These are phyloP conservation scores for Phoebastria nigripes DNA, from an alignment of 2,797 vertebrate species.

Conservation along the genomic window DNA sequence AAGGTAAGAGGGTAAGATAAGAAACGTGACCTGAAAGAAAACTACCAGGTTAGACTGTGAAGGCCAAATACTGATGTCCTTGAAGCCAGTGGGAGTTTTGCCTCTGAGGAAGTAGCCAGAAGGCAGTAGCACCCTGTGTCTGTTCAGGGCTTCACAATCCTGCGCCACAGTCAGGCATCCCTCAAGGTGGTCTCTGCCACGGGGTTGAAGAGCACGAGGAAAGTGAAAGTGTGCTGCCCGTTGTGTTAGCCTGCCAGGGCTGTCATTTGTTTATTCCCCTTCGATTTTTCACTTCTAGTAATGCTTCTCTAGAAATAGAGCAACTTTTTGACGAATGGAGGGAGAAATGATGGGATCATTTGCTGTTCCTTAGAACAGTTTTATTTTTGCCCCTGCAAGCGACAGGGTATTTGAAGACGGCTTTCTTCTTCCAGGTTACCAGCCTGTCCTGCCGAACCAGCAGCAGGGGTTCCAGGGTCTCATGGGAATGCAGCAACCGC, in stretches of 20 bases:
- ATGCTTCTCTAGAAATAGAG: neutral
- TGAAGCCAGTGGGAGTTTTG: neutral
- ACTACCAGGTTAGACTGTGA: neutral
- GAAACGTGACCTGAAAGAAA: neutral
- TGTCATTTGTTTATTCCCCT: neutral
- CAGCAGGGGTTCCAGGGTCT: slow-evolving; percentile 81
- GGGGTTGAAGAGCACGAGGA: neutral
- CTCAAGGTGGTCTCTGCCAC: neutral
- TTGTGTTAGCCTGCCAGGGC: neutral
- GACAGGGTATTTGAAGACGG: rapidly evolving
- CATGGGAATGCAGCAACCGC: slow-evolving; percentile 82
- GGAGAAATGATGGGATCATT: neutral
- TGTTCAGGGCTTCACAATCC: neutral
- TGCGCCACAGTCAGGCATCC: neutral
- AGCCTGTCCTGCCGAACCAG: slow-evolving; percentile 79
- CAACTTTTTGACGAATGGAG: rapidly evolving
- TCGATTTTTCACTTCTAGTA: neutral
- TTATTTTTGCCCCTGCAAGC: neutral
- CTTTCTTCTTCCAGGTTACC: slow-evolving; percentile 78
- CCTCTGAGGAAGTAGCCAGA: neutral
- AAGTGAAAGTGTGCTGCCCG: rapidly evolving
- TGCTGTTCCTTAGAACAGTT: neutral
- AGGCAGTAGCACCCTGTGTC: neutral
- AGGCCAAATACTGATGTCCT: neutral
- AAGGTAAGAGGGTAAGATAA: neutral